A percentile compares a stretch with the other conserved stretches of the same genome.
These are phyloP conservation scores for Anoura caudifer DNA, from an alignment of 2,113 vertebrate genomes.

Conservation along the genomic window DNA sequence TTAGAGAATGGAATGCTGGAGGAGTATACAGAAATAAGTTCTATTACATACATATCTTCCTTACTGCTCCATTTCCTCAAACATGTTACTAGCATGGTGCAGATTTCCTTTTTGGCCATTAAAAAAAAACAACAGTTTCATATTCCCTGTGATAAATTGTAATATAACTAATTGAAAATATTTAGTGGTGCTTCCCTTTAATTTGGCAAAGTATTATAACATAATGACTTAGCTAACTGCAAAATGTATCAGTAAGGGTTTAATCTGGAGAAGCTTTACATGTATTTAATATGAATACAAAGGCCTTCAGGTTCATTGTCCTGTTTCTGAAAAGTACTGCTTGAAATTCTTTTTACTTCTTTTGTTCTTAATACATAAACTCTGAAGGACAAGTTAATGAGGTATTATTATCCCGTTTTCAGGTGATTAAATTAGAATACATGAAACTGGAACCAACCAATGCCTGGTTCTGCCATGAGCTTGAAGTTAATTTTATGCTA, in stretches of 20 bases:
- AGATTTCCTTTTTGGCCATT: not conserved
- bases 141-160: not conserved
- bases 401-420: not conserved
- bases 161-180: not conserved
- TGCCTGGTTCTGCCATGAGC: not conserved
- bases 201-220: not conserved
- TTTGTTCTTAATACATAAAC: not conserved
- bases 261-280: not conserved
- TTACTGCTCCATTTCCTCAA: not conserved
- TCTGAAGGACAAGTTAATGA: not conserved
- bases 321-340: not conserved
- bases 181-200: not conserved
- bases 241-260: not conserved
- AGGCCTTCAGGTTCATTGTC: not conserved
- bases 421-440: not conserved
- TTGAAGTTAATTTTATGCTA: not conserved
- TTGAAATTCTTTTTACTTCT: not conserved
- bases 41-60: not conserved
- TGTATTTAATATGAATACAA: not conserved
- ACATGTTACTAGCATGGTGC: not conserved
- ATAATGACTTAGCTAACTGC: not conserved
- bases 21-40: not conserved
- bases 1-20: not conserved
- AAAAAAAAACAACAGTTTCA: not conserved
- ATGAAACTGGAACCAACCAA: not conserved